Percentiles rank a stretch among this genome's conserved stretches.
These are phyloP conservation scores for Paraplagusia blochii DNA, from an alignment of 2,113 vertebrate genomes.

Conservation along the genomic window DNA sequence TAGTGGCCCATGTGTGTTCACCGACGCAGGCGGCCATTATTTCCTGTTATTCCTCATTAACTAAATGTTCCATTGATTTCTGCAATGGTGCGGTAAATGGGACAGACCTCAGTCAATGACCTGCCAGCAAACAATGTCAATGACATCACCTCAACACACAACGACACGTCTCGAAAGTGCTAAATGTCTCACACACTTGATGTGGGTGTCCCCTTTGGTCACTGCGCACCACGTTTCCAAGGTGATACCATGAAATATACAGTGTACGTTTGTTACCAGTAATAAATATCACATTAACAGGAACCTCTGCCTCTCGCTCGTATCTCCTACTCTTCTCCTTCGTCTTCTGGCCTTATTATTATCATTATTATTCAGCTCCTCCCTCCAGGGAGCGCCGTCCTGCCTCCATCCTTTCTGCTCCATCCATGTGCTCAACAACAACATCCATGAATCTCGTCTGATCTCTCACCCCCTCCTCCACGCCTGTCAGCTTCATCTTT, in stretches of 20 bases:
- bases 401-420: too few relatives aligned
- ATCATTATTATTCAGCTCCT: too few relatives aligned
- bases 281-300: too few relatives aligned
- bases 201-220: background rate
- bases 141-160: conserved; percentile 23
- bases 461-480: too few relatives aligned
- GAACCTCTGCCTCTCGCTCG: too few relatives aligned
- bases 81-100: conserved; percentile 57
- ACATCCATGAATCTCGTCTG: too few relatives aligned
- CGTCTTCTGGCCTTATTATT: too few relatives aligned
- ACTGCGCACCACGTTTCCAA: background rate
- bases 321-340: too few relatives aligned
- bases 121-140: conserved; percentile 36
- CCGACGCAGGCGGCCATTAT: conserved; percentile 45
- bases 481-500: too few relatives aligned
- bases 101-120: conserved; percentile 52
- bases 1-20: conserved; percentile 28
- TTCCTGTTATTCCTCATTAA: conserved; percentile 64
- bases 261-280: too few relatives aligned
- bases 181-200: background rate
- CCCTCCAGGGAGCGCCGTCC: too few relatives aligned
- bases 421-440: too few relatives aligned
- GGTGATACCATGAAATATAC: background rate
- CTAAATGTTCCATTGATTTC: conserved; percentile 61
- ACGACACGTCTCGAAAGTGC: background rate